A percentile compares a stretch with the other conserved stretches of the same genome.
Conservation (phyloP, 30 jellyfish, hydroid and myxozoan genomes). For the Aurelia coerulea region DNA sequence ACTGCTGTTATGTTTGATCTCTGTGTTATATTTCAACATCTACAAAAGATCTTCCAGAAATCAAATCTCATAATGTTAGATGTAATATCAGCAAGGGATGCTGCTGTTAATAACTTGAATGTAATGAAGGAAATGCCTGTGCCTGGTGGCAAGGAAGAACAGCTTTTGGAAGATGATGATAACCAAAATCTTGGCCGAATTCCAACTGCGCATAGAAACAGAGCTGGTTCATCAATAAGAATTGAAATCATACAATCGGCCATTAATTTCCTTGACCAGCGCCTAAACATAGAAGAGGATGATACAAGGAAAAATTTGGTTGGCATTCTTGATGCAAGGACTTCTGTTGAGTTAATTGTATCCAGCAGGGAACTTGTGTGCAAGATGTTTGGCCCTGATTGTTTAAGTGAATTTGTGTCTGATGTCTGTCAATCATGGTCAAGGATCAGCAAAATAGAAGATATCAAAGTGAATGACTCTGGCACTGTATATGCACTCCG, state of each 20-base stretch:
- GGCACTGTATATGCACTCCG: background rate
- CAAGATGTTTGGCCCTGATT: background rate
- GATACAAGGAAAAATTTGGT: conserved; percentile 17
- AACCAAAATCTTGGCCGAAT: background rate
- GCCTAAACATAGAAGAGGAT: conserved; percentile 34
- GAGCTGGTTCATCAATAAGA: conserved; percentile 14
- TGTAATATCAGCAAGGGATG: conserved; percentile 42
- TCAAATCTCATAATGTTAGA: conserved; percentile 35
- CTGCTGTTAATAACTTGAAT: conserved; percentile 33
- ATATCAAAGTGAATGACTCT: background rate
- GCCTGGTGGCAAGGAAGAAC: conserved; percentile 48
- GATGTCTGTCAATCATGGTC: background rate
- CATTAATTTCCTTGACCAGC: conserved; percentile 24
- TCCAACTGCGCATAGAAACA: conserved; percentile 28
- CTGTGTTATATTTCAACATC: background rate
- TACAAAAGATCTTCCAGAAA: conserved; percentile 14
- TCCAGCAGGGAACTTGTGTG: conserved; percentile 19
- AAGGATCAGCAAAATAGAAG: conserved; percentile 2
- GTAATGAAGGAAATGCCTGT: conserved; percentile 33
- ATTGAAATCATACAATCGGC: conserved; percentile 41
- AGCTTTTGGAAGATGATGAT: background rate
- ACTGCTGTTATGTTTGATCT: conserved; percentile 1
- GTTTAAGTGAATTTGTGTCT: no score
- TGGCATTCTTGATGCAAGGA: conserved; percentile 4
- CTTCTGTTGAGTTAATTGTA: conserved; percentile 6